These are phyloP conservation scores for Elephantulus edwardii DNA, from an alignment of 2,113 vertebrate genomes.

Conservation along the genomic window DNA sequence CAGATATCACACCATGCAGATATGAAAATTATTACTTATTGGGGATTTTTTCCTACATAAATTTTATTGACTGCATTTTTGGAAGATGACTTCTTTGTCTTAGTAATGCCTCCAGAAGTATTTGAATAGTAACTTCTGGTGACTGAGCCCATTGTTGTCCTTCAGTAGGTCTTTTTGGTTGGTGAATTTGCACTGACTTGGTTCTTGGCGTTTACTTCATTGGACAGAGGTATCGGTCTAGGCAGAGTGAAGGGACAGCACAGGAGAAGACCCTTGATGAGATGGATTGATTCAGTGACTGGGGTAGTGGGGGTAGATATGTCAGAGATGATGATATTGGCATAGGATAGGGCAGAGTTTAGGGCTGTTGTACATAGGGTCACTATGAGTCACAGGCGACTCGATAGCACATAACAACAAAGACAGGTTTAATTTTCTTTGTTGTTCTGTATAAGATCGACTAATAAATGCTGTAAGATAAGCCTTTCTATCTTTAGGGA, in stretches of 20 bases:
- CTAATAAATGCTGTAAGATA: too few relatives aligned
- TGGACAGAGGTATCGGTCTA: background rate
- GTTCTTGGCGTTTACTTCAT: slow-evolving; percentile 21
- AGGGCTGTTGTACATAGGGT: too few relatives aligned
- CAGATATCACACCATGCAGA: slow-evolving; percentile 15
- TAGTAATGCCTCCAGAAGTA: background rate
- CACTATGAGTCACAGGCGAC: too few relatives aligned
- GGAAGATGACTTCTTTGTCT: slow-evolving; percentile 19
- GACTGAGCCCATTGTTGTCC: slow-evolving; percentile 6
- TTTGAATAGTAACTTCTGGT: background rate
- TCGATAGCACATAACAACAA: too few relatives aligned
- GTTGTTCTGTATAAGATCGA: background rate
- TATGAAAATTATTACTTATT: slow-evolving; percentile 5
- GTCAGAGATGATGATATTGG: too few relatives aligned
- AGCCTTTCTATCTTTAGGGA: background rate
- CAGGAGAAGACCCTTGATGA: too few relatives aligned
- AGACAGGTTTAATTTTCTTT: slow-evolving; percentile 45
- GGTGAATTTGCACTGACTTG: background rate
- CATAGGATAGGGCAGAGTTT: too few relatives aligned
- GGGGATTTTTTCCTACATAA: background rate
- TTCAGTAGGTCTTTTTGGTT: slow-evolving; percentile 32
- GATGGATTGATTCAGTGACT: too few relatives aligned
- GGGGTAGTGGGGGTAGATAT: too few relatives aligned
- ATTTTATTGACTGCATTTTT: slow-evolving; percentile 36
- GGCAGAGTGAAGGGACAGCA: too few relatives aligned